Conservation (phyloP, 2,113 vertebrate genomes). For the Sprattus sprattus region DNA sequence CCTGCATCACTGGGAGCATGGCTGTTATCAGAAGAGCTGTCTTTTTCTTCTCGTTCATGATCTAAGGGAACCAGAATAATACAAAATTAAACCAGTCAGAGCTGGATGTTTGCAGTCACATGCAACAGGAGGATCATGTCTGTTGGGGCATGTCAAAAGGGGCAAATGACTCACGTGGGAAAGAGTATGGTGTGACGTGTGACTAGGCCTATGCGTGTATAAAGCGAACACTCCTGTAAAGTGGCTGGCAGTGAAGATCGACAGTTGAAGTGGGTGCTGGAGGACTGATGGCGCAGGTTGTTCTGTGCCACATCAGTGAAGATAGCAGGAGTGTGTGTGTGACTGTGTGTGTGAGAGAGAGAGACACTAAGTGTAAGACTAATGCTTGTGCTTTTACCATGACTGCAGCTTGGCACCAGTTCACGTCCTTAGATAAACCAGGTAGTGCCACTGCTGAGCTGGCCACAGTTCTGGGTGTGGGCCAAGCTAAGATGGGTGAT, state of each 20-base stretch:
- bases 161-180: not conserved
- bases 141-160: not conserved
- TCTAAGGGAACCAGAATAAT: not conserved
- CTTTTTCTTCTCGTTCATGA: not conserved
- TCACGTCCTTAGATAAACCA: not conserved
- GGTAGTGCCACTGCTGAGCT: not conserved
- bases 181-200: not conserved
- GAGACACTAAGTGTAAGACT: constrained; percentile 47
- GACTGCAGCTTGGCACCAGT: not conserved
- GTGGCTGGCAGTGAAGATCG: not conserved
- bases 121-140: not conserved
- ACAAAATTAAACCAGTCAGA: not conserved
- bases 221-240: not conserved
- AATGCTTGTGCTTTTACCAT: not conserved
- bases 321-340: not conserved
- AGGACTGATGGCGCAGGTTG: not conserved
- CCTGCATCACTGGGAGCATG: not conserved
- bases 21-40: not conserved
- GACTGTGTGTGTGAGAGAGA: constrained; percentile 33
- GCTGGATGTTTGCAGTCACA: not conserved
- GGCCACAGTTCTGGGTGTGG: not conserved
- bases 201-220: not conserved
- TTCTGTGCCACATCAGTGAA: not conserved
- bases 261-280: constrained; percentile 25
- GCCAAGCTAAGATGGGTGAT: not conserved